phyloP scores from a whole-genome alignment of 1,140 invertebrate species.

The Brachionus sp. region DNA sequence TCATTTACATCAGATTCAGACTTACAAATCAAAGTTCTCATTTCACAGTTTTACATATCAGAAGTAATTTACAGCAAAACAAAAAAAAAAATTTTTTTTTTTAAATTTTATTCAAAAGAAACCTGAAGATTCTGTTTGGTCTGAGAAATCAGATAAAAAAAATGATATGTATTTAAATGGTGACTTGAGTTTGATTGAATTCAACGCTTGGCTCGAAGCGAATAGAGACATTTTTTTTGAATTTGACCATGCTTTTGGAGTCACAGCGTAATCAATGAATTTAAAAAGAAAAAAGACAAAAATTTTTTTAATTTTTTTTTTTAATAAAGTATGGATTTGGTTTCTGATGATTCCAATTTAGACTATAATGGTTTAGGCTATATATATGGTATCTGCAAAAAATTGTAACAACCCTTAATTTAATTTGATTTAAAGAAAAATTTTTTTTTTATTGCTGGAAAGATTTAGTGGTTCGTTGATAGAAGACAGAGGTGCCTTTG shows the following conservation, averaged over 20 bases:
- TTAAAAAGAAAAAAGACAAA: neutral
- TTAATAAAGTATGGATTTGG: neutral
- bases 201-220: neutral
- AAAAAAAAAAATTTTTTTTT: neutral
- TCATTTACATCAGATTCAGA: neutral
- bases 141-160: neutral
- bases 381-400: slow-evolving; percentile 22
- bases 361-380: slow-evolving; percentile 36
- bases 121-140: neutral
- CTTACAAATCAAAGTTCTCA: neutral
- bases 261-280: neutral
- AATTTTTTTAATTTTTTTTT: neutral
- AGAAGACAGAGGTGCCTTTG: slow-evolving; percentile 11
- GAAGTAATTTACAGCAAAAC: neutral
- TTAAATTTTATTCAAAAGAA: neutral
- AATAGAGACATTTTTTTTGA: neutral
- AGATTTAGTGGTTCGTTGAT: slow-evolving; percentile 31
- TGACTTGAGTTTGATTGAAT: neutral
- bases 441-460: neutral
- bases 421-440: neutral
- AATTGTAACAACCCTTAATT: neutral
- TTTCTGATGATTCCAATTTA: neutral
- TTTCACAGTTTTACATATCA: neutral
- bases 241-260: slow-evolving; percentile 29
- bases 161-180: neutral